Evolutionary conservation across 2,113 vertebrate species (phyloP), one percentile per base, ranked within the genome.

Genomic region (Oxyruncus cristatus): DNA sequence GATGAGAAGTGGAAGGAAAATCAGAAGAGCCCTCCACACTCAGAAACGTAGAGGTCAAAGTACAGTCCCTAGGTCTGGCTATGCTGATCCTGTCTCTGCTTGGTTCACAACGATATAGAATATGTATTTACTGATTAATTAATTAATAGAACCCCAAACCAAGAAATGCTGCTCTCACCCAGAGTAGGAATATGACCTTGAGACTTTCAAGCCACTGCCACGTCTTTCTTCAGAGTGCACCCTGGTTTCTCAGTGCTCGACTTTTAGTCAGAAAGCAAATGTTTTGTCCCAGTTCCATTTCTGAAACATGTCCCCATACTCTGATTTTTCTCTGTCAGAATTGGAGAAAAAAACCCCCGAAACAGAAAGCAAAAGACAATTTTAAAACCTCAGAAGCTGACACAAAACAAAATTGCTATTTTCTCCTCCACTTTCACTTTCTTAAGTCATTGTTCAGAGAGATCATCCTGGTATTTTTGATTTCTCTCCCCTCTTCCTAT

Each of bases 391-490:
- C 76, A 62, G 73, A 88, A 91, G 73, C 5, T 87, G 88, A 84
- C 92, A 84, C 52, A 78, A 93, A 96, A 65, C 12, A 37, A 87
- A 95, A 96, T 92, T 86, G 79, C 68, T 84, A 53, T 95, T 92
- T 96, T 95, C 85, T 90, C 42, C 82, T 91, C 76, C 59, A 81
- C 61, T 86, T 94, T 84, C 84, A 78, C 73, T 94, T 94, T 86
- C 89, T 75, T 81, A 82, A 96, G 76, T 75, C 89, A 68, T 88
- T 97, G 85, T 93, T 97, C 71, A 55, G 83, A 95, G 65, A 93
- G 74, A 95, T 92, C 63, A 47, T 93, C 77, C 46, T 73, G 91
- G 87, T 95, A 89, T 89, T 95, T 94, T 94, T 91, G 62, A 92
- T 88, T 96, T 95, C 68, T 70, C 76, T 88, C 72, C 33, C 47